Percentiles rank a stretch among this genome's conserved stretches.
Conservation (phyloP, 2,888 invertebrate genomes). For the Tiphia femorata region DNA sequence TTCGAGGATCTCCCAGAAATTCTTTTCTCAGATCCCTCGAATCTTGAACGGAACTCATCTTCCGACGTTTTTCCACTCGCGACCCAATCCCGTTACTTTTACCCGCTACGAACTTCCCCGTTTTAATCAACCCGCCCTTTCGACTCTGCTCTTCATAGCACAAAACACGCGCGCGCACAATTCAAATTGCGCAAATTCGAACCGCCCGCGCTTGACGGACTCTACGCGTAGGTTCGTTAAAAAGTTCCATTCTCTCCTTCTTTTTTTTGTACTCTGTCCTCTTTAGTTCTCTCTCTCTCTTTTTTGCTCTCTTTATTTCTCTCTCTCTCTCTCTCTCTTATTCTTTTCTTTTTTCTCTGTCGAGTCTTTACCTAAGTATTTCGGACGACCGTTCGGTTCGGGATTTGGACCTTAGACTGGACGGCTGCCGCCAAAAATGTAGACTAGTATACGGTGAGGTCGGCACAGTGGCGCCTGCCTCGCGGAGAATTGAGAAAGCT, state of each 20-base stretch:
- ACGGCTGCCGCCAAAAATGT: constrained; percentile 63
- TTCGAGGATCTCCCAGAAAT: no score
- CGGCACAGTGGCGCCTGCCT: constrained; percentile 60
- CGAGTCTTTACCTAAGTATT: constrained; percentile 63
- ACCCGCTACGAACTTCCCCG: no score
- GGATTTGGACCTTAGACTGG: constrained; percentile 68
- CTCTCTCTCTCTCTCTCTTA: neutral
- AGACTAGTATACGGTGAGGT: constrained; percentile 64
- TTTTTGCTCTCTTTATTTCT: neutral
- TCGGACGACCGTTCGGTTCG: constrained; percentile 69
- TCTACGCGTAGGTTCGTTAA: no score
- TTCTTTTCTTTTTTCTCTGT: neutral
- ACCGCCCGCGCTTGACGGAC: no score
- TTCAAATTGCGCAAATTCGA: no score
- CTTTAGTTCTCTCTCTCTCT: neutral
- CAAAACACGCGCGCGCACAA: no score
- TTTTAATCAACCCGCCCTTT: no score
- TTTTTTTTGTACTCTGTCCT: neutral
- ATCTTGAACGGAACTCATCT: no score
- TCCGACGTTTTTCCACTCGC: no score
- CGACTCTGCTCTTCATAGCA: no score
- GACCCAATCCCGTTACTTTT: no score
- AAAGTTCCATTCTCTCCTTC: neutral
- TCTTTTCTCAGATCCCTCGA: no score
- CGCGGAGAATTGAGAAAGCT: constrained; percentile 38